A percentile compares a stretch with the other conserved stretches of the same genome.
phyloP scores from a whole-genome alignment of 2,888 invertebrate genomes.

The Candidula unifasciata region DNA sequence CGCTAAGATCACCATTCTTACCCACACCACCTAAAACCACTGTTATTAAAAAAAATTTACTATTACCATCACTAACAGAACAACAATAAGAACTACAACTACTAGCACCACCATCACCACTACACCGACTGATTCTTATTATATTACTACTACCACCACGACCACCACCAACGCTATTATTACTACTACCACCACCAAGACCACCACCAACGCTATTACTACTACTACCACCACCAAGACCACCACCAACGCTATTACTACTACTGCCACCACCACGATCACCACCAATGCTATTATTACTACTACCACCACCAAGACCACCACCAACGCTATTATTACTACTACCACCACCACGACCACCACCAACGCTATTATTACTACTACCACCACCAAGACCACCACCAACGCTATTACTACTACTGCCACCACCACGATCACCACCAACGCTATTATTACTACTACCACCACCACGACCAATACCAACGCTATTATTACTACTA shows the following conservation, averaged over 20 bases:
- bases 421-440: too few species aligned
- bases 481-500: too few species aligned
- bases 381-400: too few species aligned
- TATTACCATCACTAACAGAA: constrained; percentile 37
- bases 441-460: too few species aligned
- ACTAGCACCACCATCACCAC: neutral
- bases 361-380: too few species aligned
- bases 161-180: neutral
- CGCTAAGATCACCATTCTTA: too few species aligned
- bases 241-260: constrained; percentile 31
- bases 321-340: neutral
- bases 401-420: too few species aligned
- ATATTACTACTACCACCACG: neutral
- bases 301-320: too few species aligned
- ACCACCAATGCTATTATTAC: neutral
- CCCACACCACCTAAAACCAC: neutral
- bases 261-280: constrained; percentile 21
- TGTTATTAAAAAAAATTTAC: neutral
- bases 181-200: neutral
- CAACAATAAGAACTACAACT: constrained; percentile 4
- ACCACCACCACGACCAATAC: too few species aligned
- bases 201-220: neutral
- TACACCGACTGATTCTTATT: neutral
- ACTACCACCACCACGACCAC: too few species aligned
- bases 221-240: constrained; percentile 22